Conservation (phyloP, 2,888 invertebrate genomes). For the Acanthoscelides obtectus region DNA sequence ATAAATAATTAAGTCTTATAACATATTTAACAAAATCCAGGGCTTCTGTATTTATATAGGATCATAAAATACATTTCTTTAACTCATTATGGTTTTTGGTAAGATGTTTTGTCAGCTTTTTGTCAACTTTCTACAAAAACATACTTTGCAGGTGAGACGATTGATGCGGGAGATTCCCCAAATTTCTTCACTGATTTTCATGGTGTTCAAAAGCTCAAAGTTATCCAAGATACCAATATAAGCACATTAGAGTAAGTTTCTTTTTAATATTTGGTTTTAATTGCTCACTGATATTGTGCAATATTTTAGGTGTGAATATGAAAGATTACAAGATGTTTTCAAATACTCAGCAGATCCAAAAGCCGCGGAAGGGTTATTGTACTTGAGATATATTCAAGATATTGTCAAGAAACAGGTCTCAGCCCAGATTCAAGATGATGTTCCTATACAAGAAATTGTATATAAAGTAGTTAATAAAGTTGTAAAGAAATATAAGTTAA, state of each 20-base stretch:
- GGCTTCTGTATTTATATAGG: no score
- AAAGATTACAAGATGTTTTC: slow-evolving; percentile 27
- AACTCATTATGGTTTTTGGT: no score
- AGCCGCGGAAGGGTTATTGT: slow-evolving; percentile 24
- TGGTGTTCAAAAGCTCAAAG: slow-evolving; percentile 28
- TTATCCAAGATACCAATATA: slow-evolving; percentile 14
- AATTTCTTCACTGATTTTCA: slow-evolving; percentile 34
- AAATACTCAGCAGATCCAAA: slow-evolving; percentile 22
- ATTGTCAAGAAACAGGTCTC: slow-evolving; percentile 23
- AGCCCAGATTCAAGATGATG: slow-evolving; percentile 22
- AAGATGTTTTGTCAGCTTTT: no score
- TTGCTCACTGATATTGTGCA: neutral
- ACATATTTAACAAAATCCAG: no score
- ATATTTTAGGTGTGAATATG: slow-evolving; percentile 28
- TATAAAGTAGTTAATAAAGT: slow-evolving; percentile 21
- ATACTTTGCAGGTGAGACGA: neutral
- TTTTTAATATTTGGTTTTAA: slow-evolving; percentile 1
- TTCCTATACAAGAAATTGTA: slow-evolving; percentile 24
- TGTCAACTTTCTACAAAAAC: neutral
- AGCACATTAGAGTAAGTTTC: slow-evolving; percentile 25
- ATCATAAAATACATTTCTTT: no score
- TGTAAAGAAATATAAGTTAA: slow-evolving; percentile 22
- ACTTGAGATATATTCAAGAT: slow-evolving; percentile 26
- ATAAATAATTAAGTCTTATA: no score
- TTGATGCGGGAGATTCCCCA: slow-evolving; percentile 9